A percentile compares a stretch with the other conserved stretches of the same genome.
These are phyloP conservation scores for Cheilinus undulatus DNA, from an alignment of 2,113 vertebrate genomes.

Conservation along the genomic window DNA sequence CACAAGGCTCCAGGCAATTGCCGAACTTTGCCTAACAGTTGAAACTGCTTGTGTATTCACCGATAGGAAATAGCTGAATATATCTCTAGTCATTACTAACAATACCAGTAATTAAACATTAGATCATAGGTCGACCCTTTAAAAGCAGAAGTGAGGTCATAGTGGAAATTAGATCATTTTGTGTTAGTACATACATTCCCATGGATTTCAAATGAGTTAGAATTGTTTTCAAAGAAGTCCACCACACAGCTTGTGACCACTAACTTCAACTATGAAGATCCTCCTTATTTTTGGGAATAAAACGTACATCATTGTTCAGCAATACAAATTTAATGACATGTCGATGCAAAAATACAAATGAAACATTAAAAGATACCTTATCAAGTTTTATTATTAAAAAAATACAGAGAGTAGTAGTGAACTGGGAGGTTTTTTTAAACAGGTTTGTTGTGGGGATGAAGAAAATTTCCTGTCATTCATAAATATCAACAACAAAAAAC, in stretches of 20 bases:
- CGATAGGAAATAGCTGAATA: not conserved
- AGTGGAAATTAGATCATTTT: too few relatives aligned
- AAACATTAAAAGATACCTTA: not conserved
- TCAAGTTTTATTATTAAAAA: constrained; percentile 44
- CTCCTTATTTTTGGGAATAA: not conserved
- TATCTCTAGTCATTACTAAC: too few relatives aligned
- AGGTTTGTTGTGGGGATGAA: constrained; percentile 1
- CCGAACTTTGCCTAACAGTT: too few relatives aligned
- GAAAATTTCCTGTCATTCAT: constrained; percentile 9
- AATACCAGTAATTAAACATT: too few relatives aligned
- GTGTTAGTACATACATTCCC: too few relatives aligned
- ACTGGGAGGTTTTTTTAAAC: not conserved
- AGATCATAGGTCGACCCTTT: too few relatives aligned
- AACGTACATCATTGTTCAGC: not conserved
- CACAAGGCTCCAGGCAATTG: too few relatives aligned
- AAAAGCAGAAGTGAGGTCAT: too few relatives aligned
- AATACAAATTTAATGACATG: too few relatives aligned
- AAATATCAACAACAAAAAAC: constrained; percentile 51
- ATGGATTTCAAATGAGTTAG: not conserved
- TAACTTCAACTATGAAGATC: not conserved
- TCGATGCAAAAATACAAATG: too few relatives aligned
- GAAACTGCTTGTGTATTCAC: not conserved
- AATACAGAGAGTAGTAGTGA: too few relatives aligned
- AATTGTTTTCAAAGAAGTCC: too few relatives aligned
- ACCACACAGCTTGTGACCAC: not conserved